Percentiles rank a stretch among this genome's conserved stretches.
These are phyloP conservation scores for Vultur gryphus DNA, from an alignment of 2,797 vertebrate species.

Conservation along the genomic window DNA sequence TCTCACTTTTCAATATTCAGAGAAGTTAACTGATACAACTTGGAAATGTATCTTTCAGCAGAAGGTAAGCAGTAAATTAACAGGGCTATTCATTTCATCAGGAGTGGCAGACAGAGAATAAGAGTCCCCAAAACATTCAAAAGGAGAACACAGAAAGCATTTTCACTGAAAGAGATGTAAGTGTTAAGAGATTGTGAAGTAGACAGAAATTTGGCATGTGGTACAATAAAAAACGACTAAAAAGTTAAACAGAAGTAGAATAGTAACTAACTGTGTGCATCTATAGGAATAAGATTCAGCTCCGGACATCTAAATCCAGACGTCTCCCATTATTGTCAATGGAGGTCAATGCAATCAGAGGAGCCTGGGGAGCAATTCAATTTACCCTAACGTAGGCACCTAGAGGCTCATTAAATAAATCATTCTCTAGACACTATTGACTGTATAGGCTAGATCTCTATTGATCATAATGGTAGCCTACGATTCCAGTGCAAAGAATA, in stretches of 20 bases:
- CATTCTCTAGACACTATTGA: background rate
- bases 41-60: background rate
- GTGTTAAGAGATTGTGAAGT: background rate
- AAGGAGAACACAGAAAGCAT: background rate
- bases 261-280: background rate
- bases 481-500: background rate
- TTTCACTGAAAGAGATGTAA: background rate
- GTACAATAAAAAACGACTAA: background rate
- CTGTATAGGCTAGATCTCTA: background rate
- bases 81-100: background rate
- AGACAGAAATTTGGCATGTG: background rate
- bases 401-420: background rate
- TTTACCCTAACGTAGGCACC: background rate
- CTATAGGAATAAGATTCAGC: background rate
- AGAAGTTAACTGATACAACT: background rate
- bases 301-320: background rate
- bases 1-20: background rate
- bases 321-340: background rate
- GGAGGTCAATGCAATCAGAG: background rate
- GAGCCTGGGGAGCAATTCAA: background rate
- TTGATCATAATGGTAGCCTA: background rate
- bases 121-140: background rate
- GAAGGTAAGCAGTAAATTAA: background rate
- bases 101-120: background rate
- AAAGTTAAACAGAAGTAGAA: background rate